A percentile compares a stretch with the other conserved stretches of the same genome.
These are phyloP conservation scores for Exephanes ischioxanthus DNA, from an alignment of 2,888 invertebrate genomes.

Conservation along the genomic window DNA sequence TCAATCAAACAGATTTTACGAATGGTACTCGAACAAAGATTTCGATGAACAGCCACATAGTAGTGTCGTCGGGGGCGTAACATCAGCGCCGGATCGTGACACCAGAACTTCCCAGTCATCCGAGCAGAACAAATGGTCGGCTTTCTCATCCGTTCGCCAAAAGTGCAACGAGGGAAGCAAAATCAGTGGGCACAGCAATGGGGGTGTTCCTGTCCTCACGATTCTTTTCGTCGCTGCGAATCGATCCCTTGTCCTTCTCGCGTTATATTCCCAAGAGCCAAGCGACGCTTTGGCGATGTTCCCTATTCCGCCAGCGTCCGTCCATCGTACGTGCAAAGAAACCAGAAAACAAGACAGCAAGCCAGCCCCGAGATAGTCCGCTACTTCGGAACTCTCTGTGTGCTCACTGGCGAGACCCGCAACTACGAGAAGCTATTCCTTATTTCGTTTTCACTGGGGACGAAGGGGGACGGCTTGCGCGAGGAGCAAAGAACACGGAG, in stretches of 20 bases:
- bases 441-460: background rate
- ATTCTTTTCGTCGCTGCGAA: slow-evolving; percentile 33
- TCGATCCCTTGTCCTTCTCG: slow-evolving; percentile 37
- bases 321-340: slow-evolving; percentile 70
- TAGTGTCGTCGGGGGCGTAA: too few relatives aligned
- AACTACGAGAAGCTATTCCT: background rate
- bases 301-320: slow-evolving; percentile 68
- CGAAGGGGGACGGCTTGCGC: background rate
- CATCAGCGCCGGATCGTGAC: too few relatives aligned
- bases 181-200: background rate
- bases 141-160: background rate
- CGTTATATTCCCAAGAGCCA: slow-evolving; percentile 32
- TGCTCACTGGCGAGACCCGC: slow-evolving; percentile 2
- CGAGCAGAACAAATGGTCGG: background rate
- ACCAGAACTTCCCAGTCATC: background rate
- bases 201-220: background rate
- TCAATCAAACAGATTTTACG: too few relatives aligned
- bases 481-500: background rate
- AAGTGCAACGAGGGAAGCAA: background rate
- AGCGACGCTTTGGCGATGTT: slow-evolving; percentile 35
- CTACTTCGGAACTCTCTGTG: slow-evolving; percentile 19
- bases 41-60: too few relatives aligned
- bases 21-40: too few relatives aligned
- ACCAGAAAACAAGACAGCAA: slow-evolving; percentile 61
- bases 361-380: slow-evolving; percentile 11